These are phyloP conservation scores for Diachasma alloeum DNA, from an alignment of 1,140 invertebrate genomes.

Conservation along the genomic window DNA sequence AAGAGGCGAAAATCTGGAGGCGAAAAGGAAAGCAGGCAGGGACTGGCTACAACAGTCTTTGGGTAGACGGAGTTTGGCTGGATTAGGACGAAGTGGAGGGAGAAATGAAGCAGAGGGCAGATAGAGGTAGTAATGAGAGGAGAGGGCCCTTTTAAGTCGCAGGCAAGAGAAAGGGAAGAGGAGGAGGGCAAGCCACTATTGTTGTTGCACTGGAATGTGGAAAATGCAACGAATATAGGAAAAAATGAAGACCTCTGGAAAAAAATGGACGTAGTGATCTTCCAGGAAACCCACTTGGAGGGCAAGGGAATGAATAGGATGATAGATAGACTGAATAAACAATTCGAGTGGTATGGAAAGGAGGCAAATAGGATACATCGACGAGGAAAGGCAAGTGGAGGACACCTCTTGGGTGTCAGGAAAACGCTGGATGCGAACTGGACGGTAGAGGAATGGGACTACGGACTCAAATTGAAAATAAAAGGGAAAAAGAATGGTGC, in stretches of 20 bases:
- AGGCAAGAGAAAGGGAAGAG: no score
- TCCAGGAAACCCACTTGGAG: slow-evolving; percentile 35
- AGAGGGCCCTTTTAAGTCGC: no score
- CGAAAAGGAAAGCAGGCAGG: neutral
- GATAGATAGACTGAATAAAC: slow-evolving; percentile 10
- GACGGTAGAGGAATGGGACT: slow-evolving; percentile 1
- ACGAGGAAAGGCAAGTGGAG: slow-evolving; percentile 32
- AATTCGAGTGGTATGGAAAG: slow-evolving; percentile 26
- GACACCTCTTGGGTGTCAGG: slow-evolving; percentile 31
- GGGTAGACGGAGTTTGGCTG: neutral
- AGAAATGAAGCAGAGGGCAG: neutral
- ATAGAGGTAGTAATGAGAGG: slow-evolving; percentile 15
- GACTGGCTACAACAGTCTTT: neutral
- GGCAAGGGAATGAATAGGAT: slow-evolving; percentile 20
- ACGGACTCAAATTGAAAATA: slow-evolving; percentile 11
- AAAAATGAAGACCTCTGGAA: neutral
- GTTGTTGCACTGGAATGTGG: neutral
- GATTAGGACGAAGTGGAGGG: neutral
- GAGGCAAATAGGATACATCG: slow-evolving; percentile 24
- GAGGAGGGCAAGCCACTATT: no score
- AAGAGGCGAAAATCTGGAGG: neutral
- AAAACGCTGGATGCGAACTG: slow-evolving; percentile 4
- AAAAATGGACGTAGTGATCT: slow-evolving; percentile 19
- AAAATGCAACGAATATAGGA: neutral
- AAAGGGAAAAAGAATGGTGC: neutral